Percentiles rank a stretch among this genome's conserved stretches.
These are phyloP conservation scores for Zingel zingel DNA, from an alignment of 2,113 vertebrate species.

Conservation along the genomic window DNA sequence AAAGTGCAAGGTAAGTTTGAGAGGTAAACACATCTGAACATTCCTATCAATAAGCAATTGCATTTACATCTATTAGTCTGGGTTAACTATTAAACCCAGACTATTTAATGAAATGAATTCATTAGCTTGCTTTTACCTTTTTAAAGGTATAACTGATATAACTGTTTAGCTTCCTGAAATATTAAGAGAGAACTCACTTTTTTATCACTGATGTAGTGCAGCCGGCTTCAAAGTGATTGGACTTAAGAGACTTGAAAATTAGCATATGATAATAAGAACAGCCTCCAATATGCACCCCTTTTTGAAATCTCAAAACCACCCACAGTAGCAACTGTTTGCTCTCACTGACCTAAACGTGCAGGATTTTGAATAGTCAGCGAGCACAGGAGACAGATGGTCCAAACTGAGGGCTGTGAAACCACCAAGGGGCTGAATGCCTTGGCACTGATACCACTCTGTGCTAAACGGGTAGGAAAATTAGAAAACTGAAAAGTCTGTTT, in stretches of 20 bases:
- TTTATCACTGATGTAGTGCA: conserved; percentile 42
- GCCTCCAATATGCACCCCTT: conserved; percentile 1
- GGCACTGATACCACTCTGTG: conserved; percentile 9
- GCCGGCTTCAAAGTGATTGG: conserved; percentile 45
- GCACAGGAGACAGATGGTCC: conserved; percentile 27
- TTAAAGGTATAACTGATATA: no score
- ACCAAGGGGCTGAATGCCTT: background rate
- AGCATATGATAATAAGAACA: conserved; percentile 48
- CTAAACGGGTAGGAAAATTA: conserved; percentile 30
- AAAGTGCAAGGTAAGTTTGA: no score
- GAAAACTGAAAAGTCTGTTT: background rate
- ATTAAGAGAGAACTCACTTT: conserved; percentile 34
- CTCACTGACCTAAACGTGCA: background rate
- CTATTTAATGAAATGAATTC: no score
- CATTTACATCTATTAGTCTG: no score
- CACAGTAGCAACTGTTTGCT: background rate
- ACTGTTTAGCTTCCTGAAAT: conserved; percentile 30
- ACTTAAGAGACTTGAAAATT: conserved; percentile 33
- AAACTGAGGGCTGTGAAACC: conserved; percentile 8
- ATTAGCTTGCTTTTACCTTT: no score
- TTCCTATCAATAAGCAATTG: no score
- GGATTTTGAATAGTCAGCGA: conserved; percentile 18
- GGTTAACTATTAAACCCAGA: no score
- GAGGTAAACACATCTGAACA: no score
- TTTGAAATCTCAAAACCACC: conserved; percentile 13